Evolutionary conservation across 2,113 vertebrate species (phyloP), one percentile per base, ranked within the genome.

Genomic region (Harpagus bidentatus): DNA sequence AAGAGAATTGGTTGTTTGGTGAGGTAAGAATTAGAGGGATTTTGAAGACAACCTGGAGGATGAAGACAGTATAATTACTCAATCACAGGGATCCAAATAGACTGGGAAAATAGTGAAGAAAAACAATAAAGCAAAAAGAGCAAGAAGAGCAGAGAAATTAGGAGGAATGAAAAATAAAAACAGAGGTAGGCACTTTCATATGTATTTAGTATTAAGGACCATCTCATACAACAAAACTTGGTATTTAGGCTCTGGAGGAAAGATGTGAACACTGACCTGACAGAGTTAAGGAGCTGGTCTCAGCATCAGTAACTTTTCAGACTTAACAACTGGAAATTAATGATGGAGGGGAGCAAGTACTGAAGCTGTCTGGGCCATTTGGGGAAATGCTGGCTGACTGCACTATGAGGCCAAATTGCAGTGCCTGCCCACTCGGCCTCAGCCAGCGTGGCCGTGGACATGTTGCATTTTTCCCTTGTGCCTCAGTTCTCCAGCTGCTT

Each of bases 21-120:
- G 11, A 89, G 43, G 25, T 82, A 66, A 92, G 88, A 79, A 73
- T 91, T 66, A 73, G 31, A 72, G 40, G 31, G 61, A 91, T 89
- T 89, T 95, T 95, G 91, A 89, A 93, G 19, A 59, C 32, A 92
- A 90, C 17, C 7, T 23, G 42, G n/a, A 94, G 45, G 42, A 92
- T 66, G 40, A 89, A 50, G 73, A 82, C 52, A 91, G 77, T 18
- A 66, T 50, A 90, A 77, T 93, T 74, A 76, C 76, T 91, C 69
- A 94, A 17, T 65, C 91, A 32, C 66, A 82, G 45, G 21, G 16
- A 36, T 47, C 5, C 47, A 89, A 40, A 86, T 10, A 72, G 47
- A 82, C 58, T 77, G 48, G 45, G 78, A 85, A 95, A 95, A 93
- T 15, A 69, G 48, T 67, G 48, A 84, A 84, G 55, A 25, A 69